These are phyloP conservation scores for Petroica traversi DNA, from an alignment of 2,113 vertebrate species.

Conservation along the genomic window DNA sequence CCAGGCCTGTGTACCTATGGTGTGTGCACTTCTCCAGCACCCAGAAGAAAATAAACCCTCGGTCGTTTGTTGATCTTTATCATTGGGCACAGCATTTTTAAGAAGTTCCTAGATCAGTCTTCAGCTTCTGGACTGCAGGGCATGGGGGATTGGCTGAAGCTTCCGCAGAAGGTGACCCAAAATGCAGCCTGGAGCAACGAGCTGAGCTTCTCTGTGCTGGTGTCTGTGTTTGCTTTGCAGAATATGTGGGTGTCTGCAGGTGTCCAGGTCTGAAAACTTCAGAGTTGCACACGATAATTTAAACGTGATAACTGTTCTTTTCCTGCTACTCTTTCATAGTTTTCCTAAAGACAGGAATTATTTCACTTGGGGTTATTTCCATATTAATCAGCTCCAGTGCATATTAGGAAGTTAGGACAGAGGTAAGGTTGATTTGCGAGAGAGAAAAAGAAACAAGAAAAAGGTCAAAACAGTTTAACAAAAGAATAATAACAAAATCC, in stretches of 20 bases:
- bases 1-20: background rate
- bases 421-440: background rate
- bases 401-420: background rate
- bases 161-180: background rate
- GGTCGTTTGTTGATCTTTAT: background rate
- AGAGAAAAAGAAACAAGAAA: background rate
- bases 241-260: background rate
- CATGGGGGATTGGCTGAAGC: background rate
- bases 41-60: background rate
- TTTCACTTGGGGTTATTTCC: background rate
- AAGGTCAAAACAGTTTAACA: background rate
- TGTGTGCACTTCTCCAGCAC: background rate
- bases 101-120: background rate
- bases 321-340: background rate
- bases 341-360: accelerated
- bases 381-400: background rate
- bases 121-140: background rate
- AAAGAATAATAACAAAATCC: background rate
- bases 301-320: background rate
- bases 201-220: background rate
- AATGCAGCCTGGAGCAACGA: background rate
- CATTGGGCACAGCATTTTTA: background rate
- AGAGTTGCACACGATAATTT: background rate
- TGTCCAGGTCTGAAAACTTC: background rate
- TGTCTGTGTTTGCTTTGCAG: background rate